phyloP scores from a whole-genome alignment of 23 tunicate species.

The Ascidia mentula region DNA sequence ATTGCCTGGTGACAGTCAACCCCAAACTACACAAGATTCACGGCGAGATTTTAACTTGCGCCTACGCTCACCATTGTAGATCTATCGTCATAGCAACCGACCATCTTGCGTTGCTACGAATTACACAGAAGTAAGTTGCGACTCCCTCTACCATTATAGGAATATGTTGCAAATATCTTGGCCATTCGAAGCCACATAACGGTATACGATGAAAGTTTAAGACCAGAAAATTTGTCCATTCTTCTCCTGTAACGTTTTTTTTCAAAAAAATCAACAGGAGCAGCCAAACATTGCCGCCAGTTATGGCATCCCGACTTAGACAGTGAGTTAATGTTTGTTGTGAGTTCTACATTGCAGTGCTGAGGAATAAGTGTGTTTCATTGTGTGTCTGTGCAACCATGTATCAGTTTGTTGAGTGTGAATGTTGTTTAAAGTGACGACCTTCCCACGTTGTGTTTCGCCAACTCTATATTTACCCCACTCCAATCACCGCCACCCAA shows the following conservation, averaged over 20 bases:
- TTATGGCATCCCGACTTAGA: conserved; percentile 29
- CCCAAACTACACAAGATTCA: conserved; percentile 83
- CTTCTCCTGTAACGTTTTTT: too few species aligned
- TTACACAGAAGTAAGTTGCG: conserved; percentile 59
- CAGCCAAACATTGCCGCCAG: conserved; percentile 25
- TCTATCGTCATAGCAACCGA: conserved; percentile 69
- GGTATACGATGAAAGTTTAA: too few species aligned
- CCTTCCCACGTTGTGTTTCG: neutral
- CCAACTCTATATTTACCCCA: neutral
- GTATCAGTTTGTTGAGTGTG: neutral
- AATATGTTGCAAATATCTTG: too few species aligned
- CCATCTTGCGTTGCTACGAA: conserved; percentile 60
- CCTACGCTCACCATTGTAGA: conserved; percentile 47
- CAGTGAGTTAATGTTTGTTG: conserved; percentile 15
- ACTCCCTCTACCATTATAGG: too few species aligned
- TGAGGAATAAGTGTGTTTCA: neutral
- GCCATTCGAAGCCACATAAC: too few species aligned
- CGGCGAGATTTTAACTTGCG: conserved; percentile 75
- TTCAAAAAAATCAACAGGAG: too few species aligned
- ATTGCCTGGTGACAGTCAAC: conserved; percentile 82
- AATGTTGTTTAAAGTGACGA: neutral
- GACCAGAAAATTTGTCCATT: too few species aligned
- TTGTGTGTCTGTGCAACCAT: neutral
- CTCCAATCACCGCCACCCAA: too few species aligned
- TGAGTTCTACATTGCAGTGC: neutral